Base-by-base conservation (phyloP, 2,113 vertebrate genomes). In the Tonatia bakeri region DNA sequence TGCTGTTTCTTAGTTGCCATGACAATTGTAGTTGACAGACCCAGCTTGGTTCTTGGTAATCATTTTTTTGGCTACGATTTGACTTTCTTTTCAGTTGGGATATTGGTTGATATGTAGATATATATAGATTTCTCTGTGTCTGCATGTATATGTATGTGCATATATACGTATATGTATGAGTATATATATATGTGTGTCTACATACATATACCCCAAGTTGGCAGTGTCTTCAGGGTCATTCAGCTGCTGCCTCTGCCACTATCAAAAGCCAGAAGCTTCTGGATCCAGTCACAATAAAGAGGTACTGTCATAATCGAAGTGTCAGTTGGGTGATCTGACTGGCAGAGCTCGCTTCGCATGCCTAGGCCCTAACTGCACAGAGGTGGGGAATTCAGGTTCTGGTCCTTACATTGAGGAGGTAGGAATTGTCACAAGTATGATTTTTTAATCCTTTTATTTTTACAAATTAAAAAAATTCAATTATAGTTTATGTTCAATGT, bases 101-200 rank as follows among this genome's bases (percentile, higher is more conserved):
- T 85, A 67, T 77, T 70, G 22, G 26, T 7, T 38, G 81, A 22
- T 47, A 16, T 1, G 0, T 64, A 79, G n/a, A 10, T 1, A 64
- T 4, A 38, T 15, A 64, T 31, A 20, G 4, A 76, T 5, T 2
- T 10, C 31, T 45, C 8, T 75, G 14, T 75, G 47, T 22, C 14
- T 52, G 43, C 7, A 6, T 64, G 3, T 26, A 5, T 61, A 3
- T 50, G 8, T n/a, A 4, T 61, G 26, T 54, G 12, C 19, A 24
- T 0, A 4, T 22, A 22, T 19, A 8, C 43, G 2, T 38, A 5
- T 59, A 7, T 38, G 5, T n/a, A 1, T 59, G 38, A n/a, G 8
- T 38, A 20, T 64, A 15, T 14, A 3, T 40, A 5, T 61, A 13
- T 40, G 9, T 43, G 2, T 54, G 16, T 56, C 33, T 56, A 14